Percentiles rank a stretch among this genome's conserved stretches.
Evolutionary conservation across 2,888 invertebrate species (phyloP).

Genomic region (Sicus ferrugineus): DNA sequence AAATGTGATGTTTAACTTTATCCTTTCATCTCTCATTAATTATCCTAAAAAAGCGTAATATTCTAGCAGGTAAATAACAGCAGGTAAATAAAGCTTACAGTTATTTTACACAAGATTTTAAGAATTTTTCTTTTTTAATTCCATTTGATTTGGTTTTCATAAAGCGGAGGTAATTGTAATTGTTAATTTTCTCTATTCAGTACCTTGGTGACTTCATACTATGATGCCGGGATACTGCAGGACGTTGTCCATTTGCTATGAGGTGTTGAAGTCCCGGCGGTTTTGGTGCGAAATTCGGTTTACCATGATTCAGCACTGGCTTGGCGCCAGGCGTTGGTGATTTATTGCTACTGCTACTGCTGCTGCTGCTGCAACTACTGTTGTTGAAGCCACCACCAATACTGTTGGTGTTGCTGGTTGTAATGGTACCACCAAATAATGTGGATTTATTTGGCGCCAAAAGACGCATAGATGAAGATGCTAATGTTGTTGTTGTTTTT

Average conservation of each 20-base stretch:
- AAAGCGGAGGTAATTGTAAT: neutral
- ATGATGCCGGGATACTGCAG: conserved; percentile 76
- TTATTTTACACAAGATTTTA: too few species aligned
- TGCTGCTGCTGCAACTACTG: conserved; percentile 33
- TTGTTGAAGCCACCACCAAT: conserved; percentile 41
- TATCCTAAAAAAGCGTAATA: too few species aligned
- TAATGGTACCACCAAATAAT: conserved; percentile 53
- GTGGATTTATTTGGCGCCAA: conserved; percentile 63
- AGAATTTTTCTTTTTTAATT: too few species aligned
- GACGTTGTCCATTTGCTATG: conserved; percentile 59
- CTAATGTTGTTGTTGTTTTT: conserved; percentile 1
- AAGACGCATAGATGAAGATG: conserved; percentile 47
- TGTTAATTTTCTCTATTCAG: neutral
- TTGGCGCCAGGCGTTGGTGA: conserved; percentile 47
- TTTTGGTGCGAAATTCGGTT: conserved; percentile 85
- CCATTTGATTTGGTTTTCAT: neutral
- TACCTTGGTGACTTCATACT: conserved; percentile 84
- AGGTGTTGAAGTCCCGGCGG: conserved; percentile 71
- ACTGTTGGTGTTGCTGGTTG: conserved; percentile 36
- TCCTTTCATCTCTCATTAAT: too few species aligned
- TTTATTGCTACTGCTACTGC: conserved; percentile 39
- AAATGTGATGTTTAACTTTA: too few species aligned
- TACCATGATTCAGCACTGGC: conserved; percentile 70
- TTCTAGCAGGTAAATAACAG: too few species aligned
- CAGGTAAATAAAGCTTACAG: too few species aligned